Percentiles rank a stretch among this genome's conserved stretches.
phyloP scores from a whole-genome alignment of 2,888 invertebrate species.

The Amphipyra berbera region DNA sequence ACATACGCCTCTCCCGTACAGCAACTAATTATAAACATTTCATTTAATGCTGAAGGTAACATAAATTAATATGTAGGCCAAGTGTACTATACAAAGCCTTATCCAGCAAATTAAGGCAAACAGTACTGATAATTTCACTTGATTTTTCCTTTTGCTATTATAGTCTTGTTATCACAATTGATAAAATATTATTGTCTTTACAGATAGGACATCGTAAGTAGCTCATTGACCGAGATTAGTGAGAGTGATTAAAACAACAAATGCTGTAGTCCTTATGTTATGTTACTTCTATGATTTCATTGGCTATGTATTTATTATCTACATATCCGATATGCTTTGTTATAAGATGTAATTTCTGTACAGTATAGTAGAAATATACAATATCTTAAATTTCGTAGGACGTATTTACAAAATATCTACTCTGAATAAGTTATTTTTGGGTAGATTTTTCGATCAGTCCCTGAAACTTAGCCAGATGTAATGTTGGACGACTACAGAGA shows the following conservation, averaged over 20 bases:
- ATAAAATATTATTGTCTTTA: constrained; percentile 37
- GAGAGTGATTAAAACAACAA: constrained; percentile 37
- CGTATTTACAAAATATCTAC: too few relatives aligned
- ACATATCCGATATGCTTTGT: not conserved
- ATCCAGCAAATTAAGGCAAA: constrained; percentile 22
- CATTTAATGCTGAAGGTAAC: constrained; percentile 25
- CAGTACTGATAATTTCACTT: constrained; percentile 30
- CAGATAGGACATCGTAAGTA: constrained; percentile 58
- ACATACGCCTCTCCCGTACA: not conserved
- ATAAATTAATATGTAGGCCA: constrained; percentile 33
- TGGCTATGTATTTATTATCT: not conserved
- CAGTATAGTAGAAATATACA: too few relatives aligned
- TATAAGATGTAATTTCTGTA: too few relatives aligned
- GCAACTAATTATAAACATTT: not conserved
- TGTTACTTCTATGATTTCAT: constrained; percentile 6
- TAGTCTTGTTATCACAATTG: constrained; percentile 24
- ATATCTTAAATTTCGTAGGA: too few relatives aligned
- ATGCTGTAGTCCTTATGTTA: constrained; percentile 7
- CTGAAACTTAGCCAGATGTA: too few relatives aligned
- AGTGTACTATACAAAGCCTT: constrained; percentile 23
- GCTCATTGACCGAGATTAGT: constrained; percentile 69
- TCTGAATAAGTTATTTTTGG: too few relatives aligned
- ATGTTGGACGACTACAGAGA: too few relatives aligned
- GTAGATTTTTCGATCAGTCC: too few relatives aligned
- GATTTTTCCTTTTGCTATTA: constrained; percentile 37